A percentile compares a stretch with the other conserved stretches of the same genome.
Evolutionary conservation across 2,888 invertebrate species (phyloP).

Genomic region (Sceliomorpha sp.): DNA sequence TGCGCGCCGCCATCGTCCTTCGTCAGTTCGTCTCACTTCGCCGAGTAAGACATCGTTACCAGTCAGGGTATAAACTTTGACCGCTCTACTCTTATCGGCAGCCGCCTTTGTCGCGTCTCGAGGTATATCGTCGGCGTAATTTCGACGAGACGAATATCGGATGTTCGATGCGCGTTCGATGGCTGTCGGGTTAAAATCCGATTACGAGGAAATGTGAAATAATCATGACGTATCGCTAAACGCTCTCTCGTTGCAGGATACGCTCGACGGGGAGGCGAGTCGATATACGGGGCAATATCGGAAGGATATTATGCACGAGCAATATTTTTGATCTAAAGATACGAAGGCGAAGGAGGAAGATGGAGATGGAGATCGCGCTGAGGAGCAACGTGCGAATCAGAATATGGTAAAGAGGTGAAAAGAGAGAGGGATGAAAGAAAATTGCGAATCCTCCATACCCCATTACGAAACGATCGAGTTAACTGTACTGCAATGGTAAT

Average conservation of each 20-base stretch:
- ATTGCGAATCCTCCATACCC: conserved; percentile 33
- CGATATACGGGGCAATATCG: conserved; percentile 15
- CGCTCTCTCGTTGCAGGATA: no score
- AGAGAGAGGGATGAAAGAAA: conserved; percentile 17
- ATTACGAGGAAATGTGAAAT: no score
- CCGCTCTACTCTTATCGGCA: no score
- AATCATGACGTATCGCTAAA: no score
- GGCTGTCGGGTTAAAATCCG: no score
- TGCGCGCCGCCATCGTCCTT: conserved; percentile 19
- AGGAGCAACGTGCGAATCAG: conserved; percentile 12
- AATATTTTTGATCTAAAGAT: conserved; percentile 35
- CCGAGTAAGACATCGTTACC: conserved; percentile 12
- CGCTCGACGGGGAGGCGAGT: neutral
- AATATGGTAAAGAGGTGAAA: conserved; percentile 1
- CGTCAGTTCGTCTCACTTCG: neutral
- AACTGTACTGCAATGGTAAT: conserved; percentile 33
- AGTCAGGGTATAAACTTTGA: no score
- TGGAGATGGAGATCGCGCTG: no score
- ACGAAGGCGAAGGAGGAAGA: conserved; percentile 4
- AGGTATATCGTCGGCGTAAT: no score
- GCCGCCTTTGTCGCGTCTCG: no score
- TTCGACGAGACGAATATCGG: no score
- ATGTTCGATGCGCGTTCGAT: no score
- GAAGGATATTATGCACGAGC: conserved; percentile 14
- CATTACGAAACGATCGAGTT: conserved; percentile 42